These are phyloP conservation scores for Hipparchia sbordonii DNA, from an alignment of 2,888 invertebrate genomes.

Conservation along the genomic window DNA sequence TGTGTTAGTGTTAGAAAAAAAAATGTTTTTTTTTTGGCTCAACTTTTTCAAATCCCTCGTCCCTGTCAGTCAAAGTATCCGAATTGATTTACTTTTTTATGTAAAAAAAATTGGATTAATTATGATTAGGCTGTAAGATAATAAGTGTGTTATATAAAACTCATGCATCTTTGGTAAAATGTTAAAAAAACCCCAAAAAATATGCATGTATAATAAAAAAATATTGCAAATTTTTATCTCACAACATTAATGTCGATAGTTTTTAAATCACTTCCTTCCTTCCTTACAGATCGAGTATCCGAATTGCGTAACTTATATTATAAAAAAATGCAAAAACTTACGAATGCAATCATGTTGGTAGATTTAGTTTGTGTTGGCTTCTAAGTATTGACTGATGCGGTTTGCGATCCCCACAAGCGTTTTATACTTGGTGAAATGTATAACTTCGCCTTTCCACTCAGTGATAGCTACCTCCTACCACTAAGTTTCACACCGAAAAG, in stretches of 20 bases:
- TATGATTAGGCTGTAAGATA: too few relatives aligned
- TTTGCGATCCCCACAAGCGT: slow-evolving; percentile 60
- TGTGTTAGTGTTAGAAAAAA: too few relatives aligned
- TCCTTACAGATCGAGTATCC: slow-evolving; percentile 18
- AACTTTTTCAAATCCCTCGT: too few relatives aligned
- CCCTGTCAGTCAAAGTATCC: too few relatives aligned
- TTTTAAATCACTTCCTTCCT: neutral
- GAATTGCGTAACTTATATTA: slow-evolving; percentile 22
- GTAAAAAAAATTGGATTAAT: too few relatives aligned
- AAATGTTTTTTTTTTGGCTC: too few relatives aligned
- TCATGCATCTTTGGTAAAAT: too few relatives aligned
- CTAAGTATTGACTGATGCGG: slow-evolving; percentile 71
- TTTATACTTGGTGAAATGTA: slow-evolving; percentile 81
- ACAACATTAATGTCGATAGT: neutral
- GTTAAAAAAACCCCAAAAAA: too few relatives aligned
- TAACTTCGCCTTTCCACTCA: slow-evolving; percentile 73
- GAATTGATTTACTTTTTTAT: too few relatives aligned
- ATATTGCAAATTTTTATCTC: neutral
- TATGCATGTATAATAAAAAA: too few relatives aligned
- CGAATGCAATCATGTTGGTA: slow-evolving; percentile 79
- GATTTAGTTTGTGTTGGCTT: slow-evolving; percentile 65
- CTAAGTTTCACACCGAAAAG: slow-evolving; percentile 15
- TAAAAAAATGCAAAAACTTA: slow-evolving; percentile 57
- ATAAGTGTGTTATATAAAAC: too few relatives aligned
- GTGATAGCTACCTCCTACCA: slow-evolving; percentile 66